Base-by-base conservation (phyloP, 2,113 vertebrate genomes). In the Sterrhoptilus dennistouni region DNA sequence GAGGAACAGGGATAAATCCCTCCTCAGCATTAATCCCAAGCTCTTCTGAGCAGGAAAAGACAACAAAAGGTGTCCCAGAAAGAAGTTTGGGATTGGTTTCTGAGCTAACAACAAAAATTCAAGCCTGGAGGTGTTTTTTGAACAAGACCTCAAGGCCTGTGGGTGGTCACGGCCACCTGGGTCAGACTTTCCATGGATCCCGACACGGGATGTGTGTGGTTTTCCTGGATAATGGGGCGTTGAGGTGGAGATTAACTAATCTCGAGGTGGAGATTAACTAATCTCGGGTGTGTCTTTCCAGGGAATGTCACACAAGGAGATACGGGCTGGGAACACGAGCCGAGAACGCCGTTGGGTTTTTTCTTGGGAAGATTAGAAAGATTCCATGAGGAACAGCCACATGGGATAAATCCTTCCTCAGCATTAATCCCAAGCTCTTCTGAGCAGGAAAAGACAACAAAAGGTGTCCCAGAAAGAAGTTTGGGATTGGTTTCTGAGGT, bases 121-220 rank as follows among this genome's bases (percentile, higher is more conserved):
- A 60, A 81, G 31, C 61, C 49, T 0, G 11, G 89, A 85, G 79
- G 36, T 95, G 87, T 89, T 90, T 90, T 71, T n/a, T 85, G 69
- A 28, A 21, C 2, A 4, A 93, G 47, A 4, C 25, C 38, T 53
- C 18, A 3, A 44, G 79, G 50, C 25, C 31, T 0, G 4, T 93
- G 94, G 82, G 61, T 95, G 84, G 87, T 40, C 60, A 9, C 5
- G 17, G 60, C 36, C 60, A 38, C 59, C 59, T 56, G 0, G 3
- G 68, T 88, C 92, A 96, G 86, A 93, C 9, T 96, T 95, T 95
- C 95, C 95, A 92, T 5, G 75, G 87, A 83, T 75, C 40, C 64
- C n/a, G 44, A 70, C 28, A 7, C 1, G 60, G 21, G 15, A 12
- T 14, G 42, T 17, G 71, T 38, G 84, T 54, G 83, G 66, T 82